Evolutionary conservation across 2,888 invertebrate species (phyloP).

Genomic region (Cheiracanthium punctorium): DNA sequence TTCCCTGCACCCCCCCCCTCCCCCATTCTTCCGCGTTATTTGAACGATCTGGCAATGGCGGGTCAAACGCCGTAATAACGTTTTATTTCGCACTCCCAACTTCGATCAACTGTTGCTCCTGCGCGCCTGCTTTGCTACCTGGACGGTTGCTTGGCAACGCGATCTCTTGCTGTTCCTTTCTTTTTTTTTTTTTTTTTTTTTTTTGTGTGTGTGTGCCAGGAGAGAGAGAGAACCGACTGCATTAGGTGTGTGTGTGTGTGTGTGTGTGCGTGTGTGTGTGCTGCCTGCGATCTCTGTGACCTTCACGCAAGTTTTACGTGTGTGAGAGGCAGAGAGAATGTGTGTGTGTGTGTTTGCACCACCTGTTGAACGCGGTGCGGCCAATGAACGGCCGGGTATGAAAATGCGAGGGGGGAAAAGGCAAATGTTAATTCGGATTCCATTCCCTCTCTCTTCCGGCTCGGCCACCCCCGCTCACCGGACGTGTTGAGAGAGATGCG

Average conservation of each 20-base stretch:
- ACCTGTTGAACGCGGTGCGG: conserved; percentile 6
- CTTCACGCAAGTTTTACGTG: not conserved
- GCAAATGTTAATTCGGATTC: not conserved
- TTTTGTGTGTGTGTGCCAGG: too few species aligned
- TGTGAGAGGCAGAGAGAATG: not conserved
- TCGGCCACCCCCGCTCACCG: too few species aligned
- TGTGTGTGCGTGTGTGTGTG: not conserved
- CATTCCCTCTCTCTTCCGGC: too few species aligned
- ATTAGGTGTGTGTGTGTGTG: too few species aligned
- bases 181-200: too few species aligned
- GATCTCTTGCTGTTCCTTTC: conserved; percentile 1
- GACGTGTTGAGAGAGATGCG: too few species aligned
- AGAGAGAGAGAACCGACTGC: too few species aligned
- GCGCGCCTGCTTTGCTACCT: conserved; percentile 17
- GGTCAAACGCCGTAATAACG: conserved; percentile 10
- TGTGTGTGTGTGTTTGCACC: not conserved
- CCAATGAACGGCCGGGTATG: not conserved
- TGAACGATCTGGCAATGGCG: not conserved
- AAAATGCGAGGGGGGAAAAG: not conserved
- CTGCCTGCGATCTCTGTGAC: not conserved
- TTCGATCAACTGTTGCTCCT: conserved; percentile 17
- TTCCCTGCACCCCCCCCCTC: not conserved
- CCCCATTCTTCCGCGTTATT: not conserved
- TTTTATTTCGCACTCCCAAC: conserved; percentile 4
- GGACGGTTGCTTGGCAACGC: conserved; percentile 8